A percentile compares a stretch with the other conserved stretches of the same genome.
phyloP scores from a whole-genome alignment of 2,888 invertebrate species.

The Priocnemis perturbator region DNA sequence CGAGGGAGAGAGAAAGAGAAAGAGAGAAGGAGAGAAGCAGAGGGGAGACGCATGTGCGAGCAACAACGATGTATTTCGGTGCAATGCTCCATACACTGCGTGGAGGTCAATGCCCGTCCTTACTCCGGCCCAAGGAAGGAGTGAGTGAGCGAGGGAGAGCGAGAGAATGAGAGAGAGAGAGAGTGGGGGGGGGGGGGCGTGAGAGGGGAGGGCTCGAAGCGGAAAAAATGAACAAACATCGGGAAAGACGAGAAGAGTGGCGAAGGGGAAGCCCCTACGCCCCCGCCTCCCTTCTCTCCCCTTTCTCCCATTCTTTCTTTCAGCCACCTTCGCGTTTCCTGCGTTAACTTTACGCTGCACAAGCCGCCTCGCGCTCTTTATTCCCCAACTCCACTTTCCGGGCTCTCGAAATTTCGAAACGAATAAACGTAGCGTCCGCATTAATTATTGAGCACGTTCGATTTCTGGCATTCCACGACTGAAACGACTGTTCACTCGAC shows the following conservation, averaged over 20 bases:
- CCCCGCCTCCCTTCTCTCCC: background rate
- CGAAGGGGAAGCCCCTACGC: constrained; percentile 26
- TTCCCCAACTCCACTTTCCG: constrained; percentile 7
- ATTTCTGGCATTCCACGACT: background rate
- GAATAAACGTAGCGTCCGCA: background rate
- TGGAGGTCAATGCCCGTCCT: constrained; percentile 76
- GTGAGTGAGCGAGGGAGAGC: constrained; percentile 48
- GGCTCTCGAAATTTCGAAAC: background rate
- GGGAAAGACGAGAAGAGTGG: constrained; percentile 31
- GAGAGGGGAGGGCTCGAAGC: constrained; percentile 50
- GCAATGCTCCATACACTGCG: constrained; percentile 69
- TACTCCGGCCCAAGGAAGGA: constrained; percentile 73
- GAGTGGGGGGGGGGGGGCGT: constrained; percentile 45
- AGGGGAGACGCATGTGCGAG: constrained; percentile 68
- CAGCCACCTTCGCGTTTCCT: background rate
- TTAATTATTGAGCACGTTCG: background rate
- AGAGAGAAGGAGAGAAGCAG: constrained; percentile 21
- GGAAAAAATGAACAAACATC: constrained; percentile 62
- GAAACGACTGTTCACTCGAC: background rate
- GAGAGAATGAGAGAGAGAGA: constrained; percentile 42
- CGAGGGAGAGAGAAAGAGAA: constrained; percentile 3
- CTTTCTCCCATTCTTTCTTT: constrained; percentile 11
- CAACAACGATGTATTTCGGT: constrained; percentile 72
- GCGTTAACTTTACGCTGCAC: constrained; percentile 16
- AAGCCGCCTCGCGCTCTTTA: constrained; percentile 18